Evolutionary conservation across 2,888 invertebrate species (phyloP), one percentile per base, ranked within the genome.

Genomic region (Eristalis tenax): DNA sequence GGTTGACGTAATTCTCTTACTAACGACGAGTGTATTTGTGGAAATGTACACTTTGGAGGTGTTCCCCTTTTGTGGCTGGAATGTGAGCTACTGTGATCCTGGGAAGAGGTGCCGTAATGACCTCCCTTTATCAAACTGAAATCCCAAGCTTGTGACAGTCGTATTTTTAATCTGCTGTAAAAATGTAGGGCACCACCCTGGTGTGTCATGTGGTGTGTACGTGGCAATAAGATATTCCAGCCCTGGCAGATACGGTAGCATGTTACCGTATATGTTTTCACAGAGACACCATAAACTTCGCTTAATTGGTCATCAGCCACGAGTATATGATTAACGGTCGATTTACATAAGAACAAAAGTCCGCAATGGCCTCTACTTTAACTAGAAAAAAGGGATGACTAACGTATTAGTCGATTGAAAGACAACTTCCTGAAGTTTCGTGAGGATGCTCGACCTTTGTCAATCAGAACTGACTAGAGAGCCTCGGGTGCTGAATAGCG

Each of bases 1-100:
- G 82, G 74, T 63, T 43, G 40, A 40, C 8, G 10, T 22, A 15
- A 18, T 23, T 63, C 69, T 68, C 63, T 38, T 43, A 13, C 10
- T 8, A 23, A 0, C 23, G 73, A 56, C 38, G 65, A 61, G 6
- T 35, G 10, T 22, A 15, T 65, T 38, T 59, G 57, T 65, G 28
- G 57, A 59, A 26, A 26, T 22, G 23, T 26, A 65, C 32, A 35
- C 22, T 66, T 23, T 43, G 13, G 59, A 71, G 59, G 59, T 59
- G 59, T 26, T 59, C 26, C 13, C 59, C 26, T 59, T 50, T 50
- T 50, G 50, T 50, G 50, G 8, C 18, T 18, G n/a, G 18, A 50
- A 18, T 18, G 1, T 50, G 50, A 50, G 18, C 22, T 50, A 18
- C 18, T n/a, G 50, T 50, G 50, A 18, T 18, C 50, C 50, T 50